A percentile compares a stretch with the other conserved stretches of the same genome.
phyloP scores from a whole-genome alignment of 2,113 vertebrate genomes.

The Aspiorhynchus laticeps region DNA sequence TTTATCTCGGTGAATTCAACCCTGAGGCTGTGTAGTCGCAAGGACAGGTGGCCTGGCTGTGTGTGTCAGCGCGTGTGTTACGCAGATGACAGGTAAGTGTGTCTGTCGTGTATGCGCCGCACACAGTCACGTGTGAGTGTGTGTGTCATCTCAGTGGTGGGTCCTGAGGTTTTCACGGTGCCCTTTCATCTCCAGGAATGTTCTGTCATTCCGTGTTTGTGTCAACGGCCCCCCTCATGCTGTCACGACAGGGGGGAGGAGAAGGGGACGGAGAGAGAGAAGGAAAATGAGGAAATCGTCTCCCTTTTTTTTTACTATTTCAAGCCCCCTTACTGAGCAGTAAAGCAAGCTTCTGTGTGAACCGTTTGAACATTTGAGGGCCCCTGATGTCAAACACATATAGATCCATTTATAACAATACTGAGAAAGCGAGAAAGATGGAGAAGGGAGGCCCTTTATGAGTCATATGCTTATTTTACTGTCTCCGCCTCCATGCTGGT shows the following conservation, averaged over 20 bases:
- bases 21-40: constrained; percentile 33
- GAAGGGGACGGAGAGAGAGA: not conserved
- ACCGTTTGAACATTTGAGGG: not conserved
- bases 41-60: constrained; percentile 46
- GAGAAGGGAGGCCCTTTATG: constrained; percentile 20
- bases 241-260: constrained; percentile 23
- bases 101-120: not conserved
- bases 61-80: constrained; percentile 5
- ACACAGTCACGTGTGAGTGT: not conserved
- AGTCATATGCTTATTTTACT: constrained; percentile 11
- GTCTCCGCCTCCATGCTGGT: not conserved
- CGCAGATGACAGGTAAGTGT: constrained; percentile 38
- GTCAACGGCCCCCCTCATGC: constrained; percentile 28
- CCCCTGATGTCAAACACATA: not conserved
- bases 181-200: constrained; percentile 51
- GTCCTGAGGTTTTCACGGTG: constrained; percentile 42
- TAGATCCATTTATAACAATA: not conserved
- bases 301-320: not conserved
- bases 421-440: not conserved
- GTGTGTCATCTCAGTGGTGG: constrained; percentile 42
- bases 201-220: constrained; percentile 51
- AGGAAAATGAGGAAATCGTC: not conserved
- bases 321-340: not conserved
- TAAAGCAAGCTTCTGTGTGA: not conserved
- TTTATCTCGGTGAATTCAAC: constrained; percentile 17